Conservation (phyloP, 2,797 vertebrate species). For the Tragopan temminckii region DNA sequence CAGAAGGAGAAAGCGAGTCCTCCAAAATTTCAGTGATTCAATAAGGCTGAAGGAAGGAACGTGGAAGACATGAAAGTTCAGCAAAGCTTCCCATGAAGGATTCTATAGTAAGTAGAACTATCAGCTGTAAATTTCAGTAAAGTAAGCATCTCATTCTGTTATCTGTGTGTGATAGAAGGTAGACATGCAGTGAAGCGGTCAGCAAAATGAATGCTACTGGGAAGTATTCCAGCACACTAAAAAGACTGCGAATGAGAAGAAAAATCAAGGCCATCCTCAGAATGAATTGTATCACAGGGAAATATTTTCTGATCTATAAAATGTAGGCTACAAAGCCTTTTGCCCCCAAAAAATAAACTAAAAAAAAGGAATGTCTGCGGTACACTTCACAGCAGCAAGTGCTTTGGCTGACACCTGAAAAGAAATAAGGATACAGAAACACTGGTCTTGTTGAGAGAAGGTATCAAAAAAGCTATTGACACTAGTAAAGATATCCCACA, state of each 20-base stretch:
- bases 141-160: background rate
- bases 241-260: background rate
- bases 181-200: background rate
- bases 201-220: background rate
- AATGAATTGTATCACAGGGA: background rate
- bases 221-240: background rate
- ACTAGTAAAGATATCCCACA: background rate
- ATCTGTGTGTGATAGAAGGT: accelerated
- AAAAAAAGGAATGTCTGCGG: background rate
- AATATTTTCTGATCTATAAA: background rate
- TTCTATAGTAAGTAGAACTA: background rate
- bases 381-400: background rate
- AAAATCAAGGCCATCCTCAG: background rate
- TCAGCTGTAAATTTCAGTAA: background rate
- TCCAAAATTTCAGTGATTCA: conserved; percentile 98
- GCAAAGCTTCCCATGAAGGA: background rate
- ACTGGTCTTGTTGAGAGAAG: background rate
- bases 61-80: background rate
- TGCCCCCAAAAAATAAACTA: background rate
- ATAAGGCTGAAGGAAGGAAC: conserved; percentile 85
- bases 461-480: background rate
- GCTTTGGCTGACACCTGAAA: conserved; percentile 23
- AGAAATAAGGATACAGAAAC: background rate
- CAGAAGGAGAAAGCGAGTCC: conserved; percentile 94
- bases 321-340: background rate